Evolutionary conservation across 2,113 vertebrate species (phyloP), one percentile per base, ranked within the genome.

Genomic region (Artemisiospiza belli): DNA sequence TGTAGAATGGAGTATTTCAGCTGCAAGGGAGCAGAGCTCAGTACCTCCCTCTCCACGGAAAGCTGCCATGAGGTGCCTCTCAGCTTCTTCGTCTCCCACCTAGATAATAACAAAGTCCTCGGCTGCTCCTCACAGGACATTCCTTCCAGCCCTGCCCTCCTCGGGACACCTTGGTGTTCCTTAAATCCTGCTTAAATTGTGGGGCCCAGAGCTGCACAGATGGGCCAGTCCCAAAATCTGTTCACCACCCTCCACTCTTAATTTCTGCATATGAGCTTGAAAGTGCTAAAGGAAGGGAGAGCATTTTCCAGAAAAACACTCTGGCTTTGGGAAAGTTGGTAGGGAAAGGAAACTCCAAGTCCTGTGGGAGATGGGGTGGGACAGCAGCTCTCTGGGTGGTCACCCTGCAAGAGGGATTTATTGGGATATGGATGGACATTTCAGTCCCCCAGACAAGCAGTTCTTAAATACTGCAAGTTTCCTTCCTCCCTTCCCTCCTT

Each of bases 381-480:
- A 33, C 27, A 44, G 67, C 61, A 89, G 87, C 39, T 79, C 13
- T 39, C 22, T 12, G 49, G 37, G 67, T 6, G 11, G 12, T n/a
- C 43, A 67, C 8, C 24, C 0, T 1, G 44, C 0, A 51, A 21
- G 52, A 21, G 79, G 15, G 55, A n/a, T 11, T 39, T 24, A 3
- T 17, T 47, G 47, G 68, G 58, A n/a, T 25, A 5, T 9, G 1
- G 30, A 24, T 44, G 70, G 66, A 52, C 64, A 55, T 49, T 23
- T 67, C 63, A 66, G 11, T 31, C 27, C 37, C 58, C 20, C 12
- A 18, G 10, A 41, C 15, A 46, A 77, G 61, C 59, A 63, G 30
- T 17, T 43, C 58, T 15, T 18, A 89, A 69, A 20, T 39, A 7
- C 15, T 10, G 18, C 37, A 83, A 28, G 8, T 20, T 52, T 22